Percentiles rank a stretch among this genome's conserved stretches.
These are phyloP conservation scores for Anseranas semipalmata DNA, from an alignment of 2,113 vertebrate genomes.

Conservation along the genomic window DNA sequence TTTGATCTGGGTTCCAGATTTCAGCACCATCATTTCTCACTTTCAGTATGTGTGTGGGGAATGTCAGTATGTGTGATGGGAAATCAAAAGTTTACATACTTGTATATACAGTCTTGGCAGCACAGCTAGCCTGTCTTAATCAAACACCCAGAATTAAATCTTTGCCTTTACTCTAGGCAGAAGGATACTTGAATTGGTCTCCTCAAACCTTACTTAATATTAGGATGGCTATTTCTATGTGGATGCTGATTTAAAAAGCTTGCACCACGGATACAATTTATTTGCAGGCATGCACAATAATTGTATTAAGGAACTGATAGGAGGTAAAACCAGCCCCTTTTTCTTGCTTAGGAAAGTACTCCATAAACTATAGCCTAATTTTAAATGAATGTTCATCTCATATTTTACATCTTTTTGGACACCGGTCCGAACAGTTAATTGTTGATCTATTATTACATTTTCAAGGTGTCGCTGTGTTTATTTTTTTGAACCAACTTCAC, in stretches of 20 bases:
- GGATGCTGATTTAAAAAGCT: neutral
- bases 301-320: neutral
- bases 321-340: neutral
- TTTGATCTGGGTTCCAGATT: neutral
- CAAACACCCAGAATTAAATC: neutral
- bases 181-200: neutral
- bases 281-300: neutral
- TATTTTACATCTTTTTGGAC: neutral
- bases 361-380: neutral
- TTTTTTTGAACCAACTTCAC: neutral
- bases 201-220: neutral
- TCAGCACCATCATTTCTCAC: neutral
- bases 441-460: neutral
- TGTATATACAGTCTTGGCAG: neutral
- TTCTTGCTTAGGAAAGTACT: neutral
- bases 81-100: neutral
- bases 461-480: neutral
- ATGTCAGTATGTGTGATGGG: no score
- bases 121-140: neutral
- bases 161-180: neutral
- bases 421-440: neutral
- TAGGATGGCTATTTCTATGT: neutral
- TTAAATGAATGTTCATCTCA: neutral
- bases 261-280: neutral
- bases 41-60: neutral